Evolutionary conservation across 2,888 invertebrate genomes (phyloP).

Genomic region (Limnephilus rhombicus): DNA sequence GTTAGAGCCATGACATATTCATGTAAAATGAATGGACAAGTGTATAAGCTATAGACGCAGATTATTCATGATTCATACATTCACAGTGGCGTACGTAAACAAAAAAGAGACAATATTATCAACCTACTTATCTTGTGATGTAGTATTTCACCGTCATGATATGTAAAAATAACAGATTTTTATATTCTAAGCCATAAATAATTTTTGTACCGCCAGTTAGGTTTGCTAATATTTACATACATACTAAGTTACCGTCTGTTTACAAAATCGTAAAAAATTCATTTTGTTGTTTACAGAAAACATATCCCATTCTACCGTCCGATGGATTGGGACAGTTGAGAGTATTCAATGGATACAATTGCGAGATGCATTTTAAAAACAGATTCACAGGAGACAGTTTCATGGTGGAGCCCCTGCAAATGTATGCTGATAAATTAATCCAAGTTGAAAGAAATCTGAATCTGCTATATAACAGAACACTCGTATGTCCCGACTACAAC

Average conservation of each 20-base stretch:
- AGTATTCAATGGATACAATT: slow-evolving; percentile 79
- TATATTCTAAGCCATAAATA: neutral
- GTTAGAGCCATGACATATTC: neutral
- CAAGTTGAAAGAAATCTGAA: slow-evolving; percentile 67
- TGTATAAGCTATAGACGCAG: neutral
- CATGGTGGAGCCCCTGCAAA: slow-evolving; percentile 70
- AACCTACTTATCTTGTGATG: neutral
- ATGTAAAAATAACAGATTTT: neutral
- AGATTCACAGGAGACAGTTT: slow-evolving; percentile 72
- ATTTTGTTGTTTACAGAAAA: slow-evolving; percentile 72
- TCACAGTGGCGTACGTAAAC: neutral
- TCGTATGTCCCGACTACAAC: slow-evolving; percentile 69
- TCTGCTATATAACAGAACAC: slow-evolving; percentile 54
- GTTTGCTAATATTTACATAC: neutral
- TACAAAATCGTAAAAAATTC: neutral
- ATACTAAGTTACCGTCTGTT: neutral
- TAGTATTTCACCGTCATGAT: neutral
- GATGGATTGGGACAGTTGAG: slow-evolving; percentile 78
- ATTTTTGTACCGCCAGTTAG: neutral
- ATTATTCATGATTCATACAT: neutral
- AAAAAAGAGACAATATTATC: neutral
- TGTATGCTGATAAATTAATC: slow-evolving; percentile 70
- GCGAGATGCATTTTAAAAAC: slow-evolving; percentile 74
- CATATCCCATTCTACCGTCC: slow-evolving; percentile 79
- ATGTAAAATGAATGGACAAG: neutral